Conservation (phyloP, 1,140 invertebrate genomes). For the Heliothis virescens region DNA sequence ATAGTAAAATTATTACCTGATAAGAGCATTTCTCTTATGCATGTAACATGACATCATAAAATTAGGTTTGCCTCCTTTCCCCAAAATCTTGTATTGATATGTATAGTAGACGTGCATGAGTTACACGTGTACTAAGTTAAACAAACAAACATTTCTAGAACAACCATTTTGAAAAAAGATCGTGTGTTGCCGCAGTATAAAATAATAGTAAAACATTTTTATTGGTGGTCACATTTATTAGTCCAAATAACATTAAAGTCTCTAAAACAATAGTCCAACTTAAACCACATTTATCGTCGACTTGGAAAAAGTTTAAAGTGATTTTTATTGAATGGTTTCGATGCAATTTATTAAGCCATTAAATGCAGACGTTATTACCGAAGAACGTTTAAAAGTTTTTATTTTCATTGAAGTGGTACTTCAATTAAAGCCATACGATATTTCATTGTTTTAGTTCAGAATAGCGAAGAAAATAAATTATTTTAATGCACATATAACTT, state of each 20-base stretch:
- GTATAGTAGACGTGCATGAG: no score
- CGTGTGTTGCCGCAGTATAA: background rate
- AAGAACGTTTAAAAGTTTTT: conserved; percentile 25
- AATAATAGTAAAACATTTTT: background rate
- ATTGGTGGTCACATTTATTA: background rate
- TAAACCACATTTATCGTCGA: background rate
- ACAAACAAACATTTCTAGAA: no score
- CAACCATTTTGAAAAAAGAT: background rate
- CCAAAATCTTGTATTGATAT: no score
- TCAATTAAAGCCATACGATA: conserved; percentile 2
- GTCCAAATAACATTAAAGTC: background rate
- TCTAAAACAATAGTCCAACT: conserved; percentile 15
- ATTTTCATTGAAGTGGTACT: conserved; percentile 18
- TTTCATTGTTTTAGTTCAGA: conserved; percentile 8
- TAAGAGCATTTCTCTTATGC: no score
- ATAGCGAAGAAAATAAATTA: conserved; percentile 3
- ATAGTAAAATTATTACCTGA: no score
- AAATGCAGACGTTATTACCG: conserved; percentile 22
- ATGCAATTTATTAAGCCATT: conserved; percentile 38
- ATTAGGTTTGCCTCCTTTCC: no score
- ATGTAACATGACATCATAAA: no score
- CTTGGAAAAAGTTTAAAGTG: conserved; percentile 13
- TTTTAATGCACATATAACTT: background rate
- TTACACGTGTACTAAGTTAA: no score
- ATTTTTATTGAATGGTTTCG: conserved; percentile 16